Conservation (phyloP, 1,140 invertebrate genomes). For the Thaumetopoea pityocampa region DNA sequence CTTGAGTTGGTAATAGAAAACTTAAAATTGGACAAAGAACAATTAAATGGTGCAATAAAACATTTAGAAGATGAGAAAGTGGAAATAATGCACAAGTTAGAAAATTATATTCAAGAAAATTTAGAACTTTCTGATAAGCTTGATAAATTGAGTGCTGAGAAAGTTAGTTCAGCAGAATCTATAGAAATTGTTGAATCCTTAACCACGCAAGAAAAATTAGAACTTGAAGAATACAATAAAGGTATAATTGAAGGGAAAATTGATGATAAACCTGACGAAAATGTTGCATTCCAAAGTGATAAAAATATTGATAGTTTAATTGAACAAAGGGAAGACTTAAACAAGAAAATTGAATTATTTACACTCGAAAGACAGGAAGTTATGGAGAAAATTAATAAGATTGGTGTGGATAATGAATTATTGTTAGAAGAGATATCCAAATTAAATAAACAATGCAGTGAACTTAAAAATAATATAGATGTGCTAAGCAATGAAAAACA, state of each 20-base stretch:
- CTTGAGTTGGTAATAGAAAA: slow-evolving; percentile 73
- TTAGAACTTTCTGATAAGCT: slow-evolving; percentile 81
- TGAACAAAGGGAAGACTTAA: slow-evolving; percentile 78
- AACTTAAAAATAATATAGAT: slow-evolving; percentile 73
- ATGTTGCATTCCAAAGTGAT: slow-evolving; percentile 65
- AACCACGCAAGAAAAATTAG: slow-evolving; percentile 79
- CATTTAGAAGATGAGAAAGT: slow-evolving; percentile 77
- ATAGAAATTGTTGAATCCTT: slow-evolving; percentile 82
- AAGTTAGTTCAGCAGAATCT: slow-evolving; percentile 81
- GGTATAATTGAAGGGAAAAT: slow-evolving; percentile 29
- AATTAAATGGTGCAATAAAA: slow-evolving; percentile 73
- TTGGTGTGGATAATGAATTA: slow-evolving; percentile 79
- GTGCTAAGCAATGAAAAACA: slow-evolving; percentile 77
- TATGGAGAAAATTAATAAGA: slow-evolving; percentile 80
- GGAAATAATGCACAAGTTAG: slow-evolving; percentile 77
- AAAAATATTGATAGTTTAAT: slow-evolving; percentile 75
- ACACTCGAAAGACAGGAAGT: slow-evolving; percentile 80
- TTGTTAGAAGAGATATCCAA: slow-evolving; percentile 75
- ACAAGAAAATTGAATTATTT: slow-evolving; percentile 81
- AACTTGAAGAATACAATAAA: slow-evolving; percentile 76
- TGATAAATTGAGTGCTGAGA: slow-evolving; percentile 80
- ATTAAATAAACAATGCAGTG: slow-evolving; percentile 74
- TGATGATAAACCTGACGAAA: slow-evolving; percentile 21
- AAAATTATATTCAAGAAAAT: slow-evolving; percentile 80
- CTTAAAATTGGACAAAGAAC: slow-evolving; percentile 75